Conservation (phyloP, 2,888 invertebrate genomes). For the Drosophila subsilvestris region DNA sequence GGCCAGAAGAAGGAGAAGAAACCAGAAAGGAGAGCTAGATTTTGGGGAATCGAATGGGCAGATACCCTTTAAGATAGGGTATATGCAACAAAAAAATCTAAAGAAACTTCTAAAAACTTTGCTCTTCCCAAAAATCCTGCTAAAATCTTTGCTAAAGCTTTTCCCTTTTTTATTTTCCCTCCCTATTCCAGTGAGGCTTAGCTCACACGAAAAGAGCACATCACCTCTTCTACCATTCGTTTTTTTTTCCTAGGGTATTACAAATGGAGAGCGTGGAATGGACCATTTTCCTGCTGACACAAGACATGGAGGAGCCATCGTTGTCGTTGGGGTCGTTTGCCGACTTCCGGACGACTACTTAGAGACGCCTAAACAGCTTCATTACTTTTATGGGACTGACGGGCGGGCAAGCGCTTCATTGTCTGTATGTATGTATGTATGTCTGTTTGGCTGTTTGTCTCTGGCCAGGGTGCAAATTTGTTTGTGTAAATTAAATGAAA, state of each 20-base stretch:
- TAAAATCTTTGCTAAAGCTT: no score
- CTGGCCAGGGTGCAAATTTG: constrained; percentile 78
- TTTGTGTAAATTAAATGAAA: constrained; percentile 80
- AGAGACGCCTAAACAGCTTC: constrained; percentile 81
- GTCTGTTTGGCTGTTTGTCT: constrained; percentile 37
- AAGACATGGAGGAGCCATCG: constrained; percentile 54
- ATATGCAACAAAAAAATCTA: no score
- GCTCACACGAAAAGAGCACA: no score
- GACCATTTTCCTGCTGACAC: constrained; percentile 65
- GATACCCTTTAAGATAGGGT: background rate
- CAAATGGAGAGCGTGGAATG: background rate
- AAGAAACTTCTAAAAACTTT: no score
- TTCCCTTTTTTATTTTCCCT: background rate
- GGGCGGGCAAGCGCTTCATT: constrained; percentile 64
- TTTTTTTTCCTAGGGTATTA: background rate
- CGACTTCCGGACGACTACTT: constrained; percentile 77
- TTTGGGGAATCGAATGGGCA: background rate
- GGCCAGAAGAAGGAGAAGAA: background rate
- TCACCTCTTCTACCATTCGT: background rate
- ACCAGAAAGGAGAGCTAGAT: background rate
- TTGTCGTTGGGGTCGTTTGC: constrained; percentile 21
- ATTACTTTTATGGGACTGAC: constrained; percentile 79
- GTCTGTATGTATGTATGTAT: constrained; percentile 32
- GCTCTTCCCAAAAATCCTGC: no score
- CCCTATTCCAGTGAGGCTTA: background rate